Evolutionary conservation across 2,888 invertebrate species (phyloP), one percentile per base, ranked within the genome.

Genomic region (Mesorhabditis belari): DNA sequence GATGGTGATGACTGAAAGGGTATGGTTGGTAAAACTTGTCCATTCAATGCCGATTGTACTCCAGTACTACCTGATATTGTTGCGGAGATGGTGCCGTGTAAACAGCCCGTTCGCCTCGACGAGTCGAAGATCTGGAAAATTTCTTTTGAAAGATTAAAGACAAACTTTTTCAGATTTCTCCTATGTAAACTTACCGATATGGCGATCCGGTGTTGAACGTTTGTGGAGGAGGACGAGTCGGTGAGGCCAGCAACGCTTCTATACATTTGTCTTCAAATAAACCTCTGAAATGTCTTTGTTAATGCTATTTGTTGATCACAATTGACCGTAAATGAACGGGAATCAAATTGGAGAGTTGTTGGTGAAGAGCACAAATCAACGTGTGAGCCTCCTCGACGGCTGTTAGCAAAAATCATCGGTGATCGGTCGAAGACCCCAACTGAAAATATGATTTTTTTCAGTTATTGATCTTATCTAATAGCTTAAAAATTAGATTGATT

Each of bases 391-490:
- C 78, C 57, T 79, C 79, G 44, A 73, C 71, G 21, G 77, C 70
- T 4, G 71, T 67, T 58, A 77, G 57, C 51, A 78, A 63, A 77
- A 66, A 12, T 78, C 79, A 57, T 79, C 75, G 49, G 69, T 67
- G 29, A 79, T 67, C 24, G 79, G 79, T 9, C 79, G 75, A 17
- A 75, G 62, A 17, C 76, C 70, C 79, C 79, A 79, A 61, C 75
- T 79, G 65, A 44, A 76, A 69, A 35, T n/a, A n/a, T n/a, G n/a
- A n/a, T n/a, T n/a, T n/a, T n/a, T n/a, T n/a, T n/a, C n/a, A n/a
- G n/a, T n/a, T n/a, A n/a, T n/a, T n/a, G n/a, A n/a, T n/a, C n/a
- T n/a, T n/a, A n/a, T n/a, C n/a, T n/a, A 0, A 17, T 12, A 25
- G 1, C 25, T 28, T 23, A n/a, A n/a, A n/a, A n/a, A n/a, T n/a